Evolutionary conservation across 2,797 vertebrate species (phyloP).

Genomic region (Tapirus indicus): DNA sequence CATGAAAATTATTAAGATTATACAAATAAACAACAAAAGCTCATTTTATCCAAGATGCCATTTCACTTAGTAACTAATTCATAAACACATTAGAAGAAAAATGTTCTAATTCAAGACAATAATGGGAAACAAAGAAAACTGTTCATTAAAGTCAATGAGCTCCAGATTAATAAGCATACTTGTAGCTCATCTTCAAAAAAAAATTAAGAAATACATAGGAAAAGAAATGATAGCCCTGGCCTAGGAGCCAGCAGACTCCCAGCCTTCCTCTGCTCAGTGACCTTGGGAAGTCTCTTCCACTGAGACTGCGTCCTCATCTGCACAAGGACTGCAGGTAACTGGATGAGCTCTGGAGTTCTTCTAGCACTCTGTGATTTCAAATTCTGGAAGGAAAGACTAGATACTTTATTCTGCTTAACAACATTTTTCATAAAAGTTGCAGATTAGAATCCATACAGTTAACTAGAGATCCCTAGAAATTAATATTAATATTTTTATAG

Average conservation of each 20-base stretch:
- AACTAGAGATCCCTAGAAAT: neutral
- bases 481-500: slow-evolving; percentile 15
- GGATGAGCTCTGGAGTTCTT: neutral
- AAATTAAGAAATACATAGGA: neutral
- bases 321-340: neutral
- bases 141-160: slow-evolving; percentile 48
- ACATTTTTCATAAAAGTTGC: neutral
- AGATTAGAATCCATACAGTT: neutral
- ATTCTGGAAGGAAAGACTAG: slow-evolving; percentile 8
- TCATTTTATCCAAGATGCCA: slow-evolving; percentile 66
- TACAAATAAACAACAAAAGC: slow-evolving; percentile 56
- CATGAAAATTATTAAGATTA: slow-evolving; percentile 53
- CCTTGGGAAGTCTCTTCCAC: neutral
- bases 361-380: neutral
- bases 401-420: neutral
- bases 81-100: slow-evolving; percentile 62
- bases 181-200: slow-evolving; percentile 9
- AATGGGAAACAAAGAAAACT: slow-evolving; percentile 63
- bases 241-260: neutral
- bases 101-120: slow-evolving; percentile 62
- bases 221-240: neutral
- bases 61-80: slow-evolving; percentile 62
- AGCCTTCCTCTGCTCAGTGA: neutral
- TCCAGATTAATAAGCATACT: slow-evolving; percentile 18
- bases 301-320: neutral